Evolutionary conservation across 1,140 invertebrate genomes (phyloP).

Genomic region (Diabrotica virgifera): DNA sequence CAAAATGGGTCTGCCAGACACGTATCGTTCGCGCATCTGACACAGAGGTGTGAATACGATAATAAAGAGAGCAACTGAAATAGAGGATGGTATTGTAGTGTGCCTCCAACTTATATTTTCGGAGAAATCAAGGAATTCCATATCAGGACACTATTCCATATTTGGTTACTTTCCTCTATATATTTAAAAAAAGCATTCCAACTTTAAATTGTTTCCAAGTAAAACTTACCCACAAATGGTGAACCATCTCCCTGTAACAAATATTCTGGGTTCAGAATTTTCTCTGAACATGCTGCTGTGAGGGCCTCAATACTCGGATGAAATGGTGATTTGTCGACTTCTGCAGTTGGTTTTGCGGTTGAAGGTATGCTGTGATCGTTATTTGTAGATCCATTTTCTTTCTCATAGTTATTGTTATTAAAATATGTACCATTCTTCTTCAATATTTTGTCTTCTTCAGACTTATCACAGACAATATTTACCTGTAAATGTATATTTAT

Average conservation of each 20-base stretch:
- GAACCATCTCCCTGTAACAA: slow-evolving; percentile 69
- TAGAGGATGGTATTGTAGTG: too few species aligned
- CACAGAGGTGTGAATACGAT: too few species aligned
- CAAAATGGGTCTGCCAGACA: too few species aligned
- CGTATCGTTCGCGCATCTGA: too few species aligned
- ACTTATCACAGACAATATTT: slow-evolving; percentile 68
- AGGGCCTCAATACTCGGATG: slow-evolving; percentile 63
- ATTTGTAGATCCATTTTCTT: slow-evolving; percentile 45
- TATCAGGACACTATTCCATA: too few species aligned
- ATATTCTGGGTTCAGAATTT: slow-evolving; percentile 79
- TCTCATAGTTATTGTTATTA: slow-evolving; percentile 41
- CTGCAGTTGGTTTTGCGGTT: slow-evolving; percentile 30
- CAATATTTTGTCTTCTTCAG: slow-evolving; percentile 51
- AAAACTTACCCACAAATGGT: slow-evolving; percentile 60
- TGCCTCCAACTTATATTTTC: too few species aligned
- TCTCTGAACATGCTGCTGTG: slow-evolving; percentile 78
- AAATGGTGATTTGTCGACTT: slow-evolving; percentile 38
- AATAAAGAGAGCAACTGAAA: too few species aligned
- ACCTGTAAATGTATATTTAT: slow-evolving; percentile 48
- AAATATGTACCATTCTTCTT: slow-evolving; percentile 36
- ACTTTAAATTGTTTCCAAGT: neutral
- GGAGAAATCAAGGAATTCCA: too few species aligned
- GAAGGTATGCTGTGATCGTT: neutral
- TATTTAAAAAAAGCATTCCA: neutral
- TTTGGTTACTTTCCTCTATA: too few species aligned